A percentile compares a stretch with the other conserved stretches of the same genome.
phyloP scores from a whole-genome alignment of 2,113 vertebrate species.

The Rhabdomys dilectus region DNA sequence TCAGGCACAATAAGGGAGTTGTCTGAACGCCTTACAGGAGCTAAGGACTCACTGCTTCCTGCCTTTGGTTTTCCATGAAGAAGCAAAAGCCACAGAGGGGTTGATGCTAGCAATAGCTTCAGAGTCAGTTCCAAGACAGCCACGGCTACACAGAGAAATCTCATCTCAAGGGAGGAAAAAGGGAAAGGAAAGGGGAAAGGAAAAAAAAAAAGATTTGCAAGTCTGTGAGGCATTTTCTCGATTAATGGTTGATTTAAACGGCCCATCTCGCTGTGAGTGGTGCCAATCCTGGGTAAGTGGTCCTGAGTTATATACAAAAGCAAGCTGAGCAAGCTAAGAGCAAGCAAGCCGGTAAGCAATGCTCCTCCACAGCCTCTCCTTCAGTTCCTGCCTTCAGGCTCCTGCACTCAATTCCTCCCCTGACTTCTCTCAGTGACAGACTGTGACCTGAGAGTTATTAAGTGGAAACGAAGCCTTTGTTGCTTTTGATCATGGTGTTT shows the following conservation, averaged over 20 bases:
- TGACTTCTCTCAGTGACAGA: neutral
- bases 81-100: neutral
- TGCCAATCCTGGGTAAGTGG: neutral
- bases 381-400: neutral
- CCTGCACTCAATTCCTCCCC: neutral
- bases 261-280: neutral
- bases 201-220: neutral
- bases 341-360: neutral
- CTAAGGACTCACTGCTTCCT: neutral
- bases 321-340: neutral
- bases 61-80: neutral
- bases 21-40: neutral
- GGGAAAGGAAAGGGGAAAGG: no score
- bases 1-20: neutral
- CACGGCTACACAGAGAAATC: neutral
- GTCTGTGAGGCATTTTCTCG: neutral
- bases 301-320: neutral
- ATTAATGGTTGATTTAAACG: neutral
- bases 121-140: neutral
- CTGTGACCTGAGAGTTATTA: neutral
- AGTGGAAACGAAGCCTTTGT: neutral
- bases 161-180: neutral
- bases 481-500: neutral
- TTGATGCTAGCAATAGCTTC: neutral
- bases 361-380: neutral